Conservation (phyloP, 2,797 vertebrate genomes). For the Heliangelus exortis region DNA sequence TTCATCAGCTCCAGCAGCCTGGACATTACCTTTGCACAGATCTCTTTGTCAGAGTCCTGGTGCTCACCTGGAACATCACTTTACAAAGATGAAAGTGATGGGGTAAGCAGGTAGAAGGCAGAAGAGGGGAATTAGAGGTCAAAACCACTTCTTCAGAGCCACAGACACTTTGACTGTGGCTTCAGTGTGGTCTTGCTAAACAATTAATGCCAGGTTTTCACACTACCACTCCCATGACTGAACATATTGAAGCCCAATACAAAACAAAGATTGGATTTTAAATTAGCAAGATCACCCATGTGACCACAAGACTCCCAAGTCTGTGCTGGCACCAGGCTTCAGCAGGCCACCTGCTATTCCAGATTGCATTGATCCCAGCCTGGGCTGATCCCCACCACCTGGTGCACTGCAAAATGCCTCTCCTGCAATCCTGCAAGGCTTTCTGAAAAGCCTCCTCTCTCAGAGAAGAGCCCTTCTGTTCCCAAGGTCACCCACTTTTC, state of each 20-base stretch:
- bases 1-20: neutral
- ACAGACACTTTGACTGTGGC: neutral
- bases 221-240: conserved; percentile 44
- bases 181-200: conserved; percentile 35
- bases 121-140: neutral
- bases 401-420: conserved; percentile 28
- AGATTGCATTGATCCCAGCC: conserved; percentile 59
- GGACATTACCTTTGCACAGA: neutral
- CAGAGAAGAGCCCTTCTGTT: conserved; percentile 11
- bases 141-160: neutral
- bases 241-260: conserved; percentile 44
- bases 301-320: neutral
- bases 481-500: conserved; percentile 42
- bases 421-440: conserved; percentile 31
- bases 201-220: conserved; percentile 51
- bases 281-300: conserved; percentile 57
- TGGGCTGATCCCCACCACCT: conserved; percentile 55
- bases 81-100: neutral
- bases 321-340: conserved; percentile 52
- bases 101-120: neutral
- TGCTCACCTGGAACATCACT: neutral
- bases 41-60: neutral
- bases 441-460: conserved; percentile 1
- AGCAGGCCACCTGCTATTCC: conserved; percentile 60
- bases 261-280: conserved; percentile 41